Conservation (phyloP, 2,888 invertebrate genomes). For the Lochmaea capreae region DNA sequence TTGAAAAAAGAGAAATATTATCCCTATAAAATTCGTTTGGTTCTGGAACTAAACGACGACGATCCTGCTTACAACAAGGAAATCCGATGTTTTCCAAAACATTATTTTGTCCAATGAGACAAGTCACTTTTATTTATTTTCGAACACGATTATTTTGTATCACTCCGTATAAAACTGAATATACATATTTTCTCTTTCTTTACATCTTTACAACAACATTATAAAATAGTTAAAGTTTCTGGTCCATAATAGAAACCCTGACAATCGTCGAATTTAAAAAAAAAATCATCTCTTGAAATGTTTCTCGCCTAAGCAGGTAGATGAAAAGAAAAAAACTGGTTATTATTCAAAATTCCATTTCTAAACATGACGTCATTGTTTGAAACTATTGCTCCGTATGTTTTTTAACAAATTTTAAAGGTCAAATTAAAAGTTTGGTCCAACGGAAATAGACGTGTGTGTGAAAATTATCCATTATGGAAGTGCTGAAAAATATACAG, state of each 20-base stretch:
- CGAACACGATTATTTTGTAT: too few species aligned
- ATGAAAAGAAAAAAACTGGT: slow-evolving; percentile 15
- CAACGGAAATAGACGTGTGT: not conserved
- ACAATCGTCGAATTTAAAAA: too few species aligned
- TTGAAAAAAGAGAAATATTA: too few species aligned
- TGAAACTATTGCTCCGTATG: not conserved
- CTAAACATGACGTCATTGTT: slow-evolving; percentile 12
- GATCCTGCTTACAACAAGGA: too few species aligned
- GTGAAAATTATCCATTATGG: too few species aligned
- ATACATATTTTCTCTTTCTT: slow-evolving; percentile 10
- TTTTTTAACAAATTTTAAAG: slow-evolving; percentile 3
- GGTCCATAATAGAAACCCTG: not conserved
- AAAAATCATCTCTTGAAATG: too few species aligned
- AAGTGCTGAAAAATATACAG: too few species aligned
- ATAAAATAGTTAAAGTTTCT: not conserved
- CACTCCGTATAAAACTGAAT: not conserved
- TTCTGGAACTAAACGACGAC: too few species aligned
- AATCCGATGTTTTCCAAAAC: too few species aligned
- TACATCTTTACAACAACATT: not conserved
- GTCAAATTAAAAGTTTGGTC: not conserved
- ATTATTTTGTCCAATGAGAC: too few species aligned
- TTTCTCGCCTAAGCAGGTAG: not conserved
- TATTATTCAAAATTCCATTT: slow-evolving; percentile 11
- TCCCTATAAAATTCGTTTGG: too few species aligned
- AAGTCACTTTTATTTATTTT: too few species aligned